A percentile compares a stretch with the other conserved stretches of the same genome.
Conservation (phyloP, 2,888 invertebrate genomes). For the Microctonus hyperodae region DNA sequence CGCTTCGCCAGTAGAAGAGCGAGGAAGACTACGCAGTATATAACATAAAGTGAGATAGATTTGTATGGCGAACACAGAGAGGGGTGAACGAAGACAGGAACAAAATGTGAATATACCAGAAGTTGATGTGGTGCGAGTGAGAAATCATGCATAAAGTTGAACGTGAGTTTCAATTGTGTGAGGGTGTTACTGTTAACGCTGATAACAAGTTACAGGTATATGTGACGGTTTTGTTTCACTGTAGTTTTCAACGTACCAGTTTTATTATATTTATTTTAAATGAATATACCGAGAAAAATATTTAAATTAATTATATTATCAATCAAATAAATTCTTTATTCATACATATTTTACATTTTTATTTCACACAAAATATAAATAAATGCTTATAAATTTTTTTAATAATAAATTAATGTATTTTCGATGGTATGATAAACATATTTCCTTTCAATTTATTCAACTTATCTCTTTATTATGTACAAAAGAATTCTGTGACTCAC, state of each 20-base stretch:
- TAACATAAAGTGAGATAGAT: conserved; percentile 26
- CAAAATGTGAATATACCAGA: conserved; percentile 25
- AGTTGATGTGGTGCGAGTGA: conserved; percentile 23
- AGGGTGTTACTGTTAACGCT: conserved; percentile 42
- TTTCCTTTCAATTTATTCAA: background rate
- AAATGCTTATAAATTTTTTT: too few relatives aligned
- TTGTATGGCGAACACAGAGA: conserved; percentile 13
- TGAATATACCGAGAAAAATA: background rate
- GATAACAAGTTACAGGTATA: conserved; percentile 49
- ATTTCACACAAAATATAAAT: too few relatives aligned
- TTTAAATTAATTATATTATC: background rate
- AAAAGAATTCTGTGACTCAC: conserved; percentile 13
- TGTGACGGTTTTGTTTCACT: conserved; percentile 12
- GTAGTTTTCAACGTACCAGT: background rate
- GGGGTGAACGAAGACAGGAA: conserved; percentile 31
- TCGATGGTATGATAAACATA: background rate
- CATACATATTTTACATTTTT: too few relatives aligned
- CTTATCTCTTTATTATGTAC: background rate
- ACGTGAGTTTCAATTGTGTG: conserved; percentile 34
- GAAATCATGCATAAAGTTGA: conserved; percentile 31
- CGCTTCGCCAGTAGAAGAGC: conserved; percentile 38
- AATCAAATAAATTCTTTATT: too few relatives aligned
- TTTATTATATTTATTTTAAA: background rate
- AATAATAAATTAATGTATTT: background rate
- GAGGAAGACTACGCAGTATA: conserved; percentile 35